These are phyloP conservation scores for Lithobates pipiens DNA, from an alignment of 2,797 vertebrate genomes.

Conservation along the genomic window DNA sequence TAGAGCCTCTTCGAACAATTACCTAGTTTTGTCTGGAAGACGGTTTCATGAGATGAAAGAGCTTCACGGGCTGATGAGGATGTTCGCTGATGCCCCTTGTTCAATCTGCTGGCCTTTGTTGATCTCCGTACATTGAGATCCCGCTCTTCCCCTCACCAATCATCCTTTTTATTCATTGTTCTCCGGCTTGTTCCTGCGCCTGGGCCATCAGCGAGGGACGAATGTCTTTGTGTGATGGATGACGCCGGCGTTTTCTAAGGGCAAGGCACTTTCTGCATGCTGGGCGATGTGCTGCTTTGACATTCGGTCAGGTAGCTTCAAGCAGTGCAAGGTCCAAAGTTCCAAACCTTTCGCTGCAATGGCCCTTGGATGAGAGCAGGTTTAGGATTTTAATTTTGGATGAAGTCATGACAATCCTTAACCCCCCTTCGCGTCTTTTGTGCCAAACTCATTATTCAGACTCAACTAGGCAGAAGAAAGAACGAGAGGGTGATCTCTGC, in stretches of 20 bases:
- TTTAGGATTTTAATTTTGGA: too few species aligned
- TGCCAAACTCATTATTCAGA: too few species aligned
- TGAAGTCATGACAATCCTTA: too few species aligned
- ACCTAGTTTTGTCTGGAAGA: background rate
- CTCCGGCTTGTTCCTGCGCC: background rate
- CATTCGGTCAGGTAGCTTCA: too few species aligned
- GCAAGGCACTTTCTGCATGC: background rate
- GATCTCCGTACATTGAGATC: background rate
- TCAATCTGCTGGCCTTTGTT: slow-evolving; percentile 17
- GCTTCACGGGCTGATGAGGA: slow-evolving; percentile 17
- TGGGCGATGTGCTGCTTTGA: background rate
- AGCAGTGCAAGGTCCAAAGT: background rate
- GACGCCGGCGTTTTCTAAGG: background rate
- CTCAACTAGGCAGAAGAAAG: too few species aligned
- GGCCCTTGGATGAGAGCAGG: too few species aligned
- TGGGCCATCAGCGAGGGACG: background rate
- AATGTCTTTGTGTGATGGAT: slow-evolving; percentile 4
- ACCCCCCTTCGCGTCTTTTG: too few species aligned
- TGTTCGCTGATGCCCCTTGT: background rate
- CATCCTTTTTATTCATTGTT: slow-evolving; percentile 32
- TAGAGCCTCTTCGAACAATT: background rate
- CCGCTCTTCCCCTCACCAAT: background rate
- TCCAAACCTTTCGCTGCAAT: background rate
- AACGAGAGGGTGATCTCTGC: too few species aligned
- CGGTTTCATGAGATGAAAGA: slow-evolving; percentile 4